Percentiles rank a stretch among this genome's conserved stretches.
These are phyloP conservation scores for Perdix hodgsoniae DNA, from an alignment of 2,797 vertebrate genomes.

Conservation along the genomic window DNA sequence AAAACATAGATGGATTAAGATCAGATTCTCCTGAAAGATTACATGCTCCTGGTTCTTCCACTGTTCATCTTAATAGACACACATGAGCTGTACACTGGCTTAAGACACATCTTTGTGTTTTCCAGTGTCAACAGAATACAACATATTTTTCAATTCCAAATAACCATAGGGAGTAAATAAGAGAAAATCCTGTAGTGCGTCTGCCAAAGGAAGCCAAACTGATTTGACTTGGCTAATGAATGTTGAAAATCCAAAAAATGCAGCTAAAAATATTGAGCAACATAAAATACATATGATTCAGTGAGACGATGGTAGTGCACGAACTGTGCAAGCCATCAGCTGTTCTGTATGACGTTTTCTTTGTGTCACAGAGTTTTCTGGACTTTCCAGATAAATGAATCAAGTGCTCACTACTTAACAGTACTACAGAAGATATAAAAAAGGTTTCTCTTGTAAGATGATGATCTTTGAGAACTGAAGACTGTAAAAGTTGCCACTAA, in stretches of 20 bases:
- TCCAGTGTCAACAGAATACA: background rate
- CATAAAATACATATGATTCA: background rate
- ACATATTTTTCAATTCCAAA: background rate
- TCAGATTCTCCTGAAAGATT: background rate
- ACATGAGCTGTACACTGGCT: background rate
- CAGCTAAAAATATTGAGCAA: constrained; percentile 6
- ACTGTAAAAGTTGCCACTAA: constrained; percentile 32
- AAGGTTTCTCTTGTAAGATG: background rate
- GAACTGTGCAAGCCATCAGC: constrained; percentile 9
- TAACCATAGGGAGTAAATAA: background rate
- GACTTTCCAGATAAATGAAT: background rate
- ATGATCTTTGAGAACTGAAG: constrained; percentile 42
- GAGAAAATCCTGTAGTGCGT: background rate
- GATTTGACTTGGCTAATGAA: background rate
- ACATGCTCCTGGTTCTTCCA: background rate
- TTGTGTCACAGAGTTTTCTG: background rate
- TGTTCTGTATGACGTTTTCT: background rate
- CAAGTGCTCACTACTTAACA: background rate
- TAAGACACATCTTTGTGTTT: rapidly evolving
- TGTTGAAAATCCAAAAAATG: background rate
- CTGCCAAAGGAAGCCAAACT: background rate
- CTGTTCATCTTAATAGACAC: background rate
- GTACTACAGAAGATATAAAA: background rate
- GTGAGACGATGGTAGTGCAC: background rate
- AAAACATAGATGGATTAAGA: background rate